Base-by-base conservation (phyloP, 2,888 invertebrate genomes). In the Orthosia cruda region DNA sequence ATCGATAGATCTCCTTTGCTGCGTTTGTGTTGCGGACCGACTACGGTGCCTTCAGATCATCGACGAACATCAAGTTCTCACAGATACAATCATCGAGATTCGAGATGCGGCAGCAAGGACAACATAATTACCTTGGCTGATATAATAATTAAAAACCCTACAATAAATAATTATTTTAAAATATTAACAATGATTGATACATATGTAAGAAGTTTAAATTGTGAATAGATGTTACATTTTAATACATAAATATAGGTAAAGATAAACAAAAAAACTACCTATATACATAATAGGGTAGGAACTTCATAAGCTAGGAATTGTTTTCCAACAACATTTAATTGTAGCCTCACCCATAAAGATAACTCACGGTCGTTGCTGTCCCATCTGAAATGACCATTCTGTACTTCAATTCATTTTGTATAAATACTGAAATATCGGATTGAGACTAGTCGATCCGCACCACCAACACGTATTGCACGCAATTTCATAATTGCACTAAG, bases 401-500 rank as follows among this genome's bases (percentile, higher is more conserved):
- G n/a, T 9, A 67, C n/a, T 32, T 76, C 1, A 76, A 54, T 55
- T 23, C 4, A 40, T 15, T 32, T 26, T 49, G 20, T 49, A 54
- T 18, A 18, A 20, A 20, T 62, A 70, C 3, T 52, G 12, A 66
- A 67, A n/a, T 47, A 65, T 49, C 52, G 59, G 49, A 12, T n/a
- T 15, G 13, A 23, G 18, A 54, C 18, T 52, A 70, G 62, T 68
- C 86, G 86, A 62, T 59, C 59, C 82, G 80, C 82, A 79, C 47
- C 71, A 68, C 79, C 23, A 81, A 78, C 75, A 67, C 54, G 45
- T 84, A 88, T 86, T 88, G 87, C 84, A 86, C 84, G 87, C 88
- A 87, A 88, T 81, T 63, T 78, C 76, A 77, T 65, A 80, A 88
- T 88, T 88, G 87, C 88, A 84, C 86, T 86, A 80, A 86, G 72